These are phyloP conservation scores for Tetrapedia diversipes DNA, from an alignment of 2,888 invertebrate genomes.

Conservation along the genomic window DNA sequence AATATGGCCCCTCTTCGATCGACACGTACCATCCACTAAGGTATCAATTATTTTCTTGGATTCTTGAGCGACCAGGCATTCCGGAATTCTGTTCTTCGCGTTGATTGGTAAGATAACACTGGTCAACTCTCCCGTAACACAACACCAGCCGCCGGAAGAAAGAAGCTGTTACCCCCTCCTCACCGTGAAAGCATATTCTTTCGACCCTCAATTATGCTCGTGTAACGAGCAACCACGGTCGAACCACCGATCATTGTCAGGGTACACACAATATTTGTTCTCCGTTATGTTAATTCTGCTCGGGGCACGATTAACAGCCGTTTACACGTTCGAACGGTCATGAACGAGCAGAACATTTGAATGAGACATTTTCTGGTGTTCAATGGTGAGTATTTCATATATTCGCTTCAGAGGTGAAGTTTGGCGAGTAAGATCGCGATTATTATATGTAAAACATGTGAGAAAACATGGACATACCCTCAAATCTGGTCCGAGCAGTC, in stretches of 20 bases:
- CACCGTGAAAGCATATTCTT: constrained; percentile 35
- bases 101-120: constrained; percentile 78
- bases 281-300: neutral
- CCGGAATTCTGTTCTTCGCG: constrained; percentile 42
- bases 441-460: neutral
- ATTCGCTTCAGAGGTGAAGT: no score
- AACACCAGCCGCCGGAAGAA: constrained; percentile 31
- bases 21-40: constrained; percentile 21
- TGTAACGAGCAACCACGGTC: constrained; percentile 22
- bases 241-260: neutral
- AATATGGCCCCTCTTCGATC: neutral
- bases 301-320: no score
- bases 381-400: neutral
- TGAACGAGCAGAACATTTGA: neutral
- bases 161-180: constrained; percentile 16
- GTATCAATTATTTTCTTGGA: constrained; percentile 64
- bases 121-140: constrained; percentile 54
- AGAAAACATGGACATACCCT: constrained; percentile 43
- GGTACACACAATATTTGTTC: neutral
- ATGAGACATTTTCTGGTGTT: neutral
- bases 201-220: constrained; percentile 18
- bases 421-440: no score
- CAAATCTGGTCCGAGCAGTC: constrained; percentile 42
- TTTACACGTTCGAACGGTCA: no score
- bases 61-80: constrained; percentile 50